Conservation (phyloP, 2,113 vertebrate genomes). For the Lota lota region DNA sequence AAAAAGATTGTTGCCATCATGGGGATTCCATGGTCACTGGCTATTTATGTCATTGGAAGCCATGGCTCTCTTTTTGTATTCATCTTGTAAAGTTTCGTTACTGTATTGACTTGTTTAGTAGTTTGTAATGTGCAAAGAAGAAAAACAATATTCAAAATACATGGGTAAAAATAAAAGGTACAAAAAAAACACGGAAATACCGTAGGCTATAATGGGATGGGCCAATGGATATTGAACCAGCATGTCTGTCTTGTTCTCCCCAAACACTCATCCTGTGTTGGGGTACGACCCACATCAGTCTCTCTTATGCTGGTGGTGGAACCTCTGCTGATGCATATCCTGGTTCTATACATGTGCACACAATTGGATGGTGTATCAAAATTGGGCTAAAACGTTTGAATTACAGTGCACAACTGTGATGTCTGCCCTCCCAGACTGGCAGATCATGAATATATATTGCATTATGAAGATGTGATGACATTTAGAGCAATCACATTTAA, state of each 20-base stretch:
- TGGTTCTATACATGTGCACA: constrained; percentile 31
- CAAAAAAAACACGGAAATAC: too few relatives aligned
- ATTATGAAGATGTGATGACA: constrained; percentile 77
- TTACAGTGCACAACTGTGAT: constrained; percentile 65
- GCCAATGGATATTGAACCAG: too few relatives aligned
- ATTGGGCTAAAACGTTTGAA: constrained; percentile 69
- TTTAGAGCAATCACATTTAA: constrained; percentile 74
- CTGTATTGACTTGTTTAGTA: too few relatives aligned
- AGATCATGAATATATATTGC: constrained; percentile 79
- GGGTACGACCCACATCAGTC: constrained; percentile 17
- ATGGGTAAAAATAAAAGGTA: too few relatives aligned
- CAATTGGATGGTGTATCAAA: constrained; percentile 54
- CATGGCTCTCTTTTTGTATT: too few relatives aligned
- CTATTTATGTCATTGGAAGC: too few relatives aligned
- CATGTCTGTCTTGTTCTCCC: not conserved
- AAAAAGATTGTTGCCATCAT: too few relatives aligned
- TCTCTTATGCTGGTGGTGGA: not conserved
- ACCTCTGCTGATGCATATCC: constrained; percentile 9
- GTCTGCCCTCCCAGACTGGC: constrained; percentile 65
- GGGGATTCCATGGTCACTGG: too few relatives aligned
- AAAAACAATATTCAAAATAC: too few relatives aligned
- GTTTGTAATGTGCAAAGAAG: too few relatives aligned
- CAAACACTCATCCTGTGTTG: constrained; percentile 5
- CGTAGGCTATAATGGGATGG: too few relatives aligned
- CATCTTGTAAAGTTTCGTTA: too few relatives aligned